phyloP scores from a whole-genome alignment of 37 sponge, comb jelly and placozoan species.

The Dysidea cf. avara region DNA sequence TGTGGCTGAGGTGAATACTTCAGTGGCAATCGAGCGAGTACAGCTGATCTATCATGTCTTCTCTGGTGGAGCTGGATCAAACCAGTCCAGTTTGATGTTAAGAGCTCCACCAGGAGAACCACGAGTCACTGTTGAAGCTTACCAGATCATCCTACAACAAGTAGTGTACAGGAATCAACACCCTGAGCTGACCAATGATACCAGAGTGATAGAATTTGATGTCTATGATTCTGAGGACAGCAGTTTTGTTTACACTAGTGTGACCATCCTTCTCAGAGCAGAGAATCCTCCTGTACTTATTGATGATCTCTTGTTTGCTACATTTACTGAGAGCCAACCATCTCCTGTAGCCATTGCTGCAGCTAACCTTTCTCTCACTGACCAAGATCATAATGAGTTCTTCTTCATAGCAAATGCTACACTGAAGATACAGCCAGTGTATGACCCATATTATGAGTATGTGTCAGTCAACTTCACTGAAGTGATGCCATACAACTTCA shows the following conservation, averaged over 20 bases:
- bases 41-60: conserved; percentile 18
- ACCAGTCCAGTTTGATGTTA: conserved; percentile 25
- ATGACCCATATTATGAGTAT: conserved; percentile 39
- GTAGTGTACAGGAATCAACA: conserved; percentile 66
- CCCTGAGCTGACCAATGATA: conserved; percentile 69
- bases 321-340: conserved; percentile 47
- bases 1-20: neutral
- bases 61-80: neutral
- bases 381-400: conserved; percentile 83
- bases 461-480: conserved; percentile 57
- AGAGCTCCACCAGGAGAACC: conserved; percentile 15
- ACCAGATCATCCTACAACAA: conserved; percentile 49
- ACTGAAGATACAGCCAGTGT: conserved; percentile 46
- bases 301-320: conserved; percentile 8
- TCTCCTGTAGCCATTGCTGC: conserved; percentile 48
- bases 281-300: conserved; percentile 73
- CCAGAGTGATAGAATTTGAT: conserved; percentile 62
- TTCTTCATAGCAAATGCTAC: conserved; percentile 69
- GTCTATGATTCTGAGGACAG: conserved; percentile 68
- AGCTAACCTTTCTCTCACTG: conserved; percentile 58
- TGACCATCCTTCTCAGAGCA: conserved; percentile 47
- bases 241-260: conserved; percentile 26
- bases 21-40: conserved; percentile 11
- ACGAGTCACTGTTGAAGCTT: conserved; percentile 55
- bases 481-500: neutral